Conservation (phyloP, 2,113 vertebrate species). For the Chaetops frenatus region DNA sequence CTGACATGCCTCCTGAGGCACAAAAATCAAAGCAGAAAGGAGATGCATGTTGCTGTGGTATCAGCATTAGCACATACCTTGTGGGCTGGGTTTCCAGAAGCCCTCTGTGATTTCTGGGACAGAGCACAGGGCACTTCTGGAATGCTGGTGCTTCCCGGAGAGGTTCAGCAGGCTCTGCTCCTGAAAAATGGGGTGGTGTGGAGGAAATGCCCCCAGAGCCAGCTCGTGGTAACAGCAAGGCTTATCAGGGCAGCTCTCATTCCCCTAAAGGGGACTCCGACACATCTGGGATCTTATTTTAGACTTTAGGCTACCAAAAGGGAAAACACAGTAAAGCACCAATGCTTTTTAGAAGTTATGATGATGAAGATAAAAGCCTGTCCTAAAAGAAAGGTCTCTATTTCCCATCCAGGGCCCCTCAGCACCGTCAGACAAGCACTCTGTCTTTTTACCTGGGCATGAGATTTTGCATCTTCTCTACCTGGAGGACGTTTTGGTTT, state of each 20-base stretch:
- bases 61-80: not conserved
- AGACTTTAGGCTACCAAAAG: not conserved
- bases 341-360: not conserved
- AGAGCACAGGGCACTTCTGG: not conserved
- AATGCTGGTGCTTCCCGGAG: not conserved
- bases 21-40: not conserved
- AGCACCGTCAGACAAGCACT: not conserved
- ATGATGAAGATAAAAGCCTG: not conserved
- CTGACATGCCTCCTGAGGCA: constrained; percentile 36
- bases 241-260: not conserved
- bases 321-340: not conserved
- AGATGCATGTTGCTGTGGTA: not conserved
- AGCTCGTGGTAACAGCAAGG: accelerated
- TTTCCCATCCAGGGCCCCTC: not conserved
- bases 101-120: not conserved
- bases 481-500: not conserved
- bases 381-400: not conserved
- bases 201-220: not conserved
- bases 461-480: not conserved
- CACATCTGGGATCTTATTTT: not conserved
- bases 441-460: not conserved
- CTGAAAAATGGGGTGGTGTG: accelerated
- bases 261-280: not conserved
- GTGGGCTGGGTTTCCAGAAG: not conserved
- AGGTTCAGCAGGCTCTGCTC: not conserved